phyloP scores from a whole-genome alignment of 2,113 vertebrate species.

The Toxostoma redivivum region DNA sequence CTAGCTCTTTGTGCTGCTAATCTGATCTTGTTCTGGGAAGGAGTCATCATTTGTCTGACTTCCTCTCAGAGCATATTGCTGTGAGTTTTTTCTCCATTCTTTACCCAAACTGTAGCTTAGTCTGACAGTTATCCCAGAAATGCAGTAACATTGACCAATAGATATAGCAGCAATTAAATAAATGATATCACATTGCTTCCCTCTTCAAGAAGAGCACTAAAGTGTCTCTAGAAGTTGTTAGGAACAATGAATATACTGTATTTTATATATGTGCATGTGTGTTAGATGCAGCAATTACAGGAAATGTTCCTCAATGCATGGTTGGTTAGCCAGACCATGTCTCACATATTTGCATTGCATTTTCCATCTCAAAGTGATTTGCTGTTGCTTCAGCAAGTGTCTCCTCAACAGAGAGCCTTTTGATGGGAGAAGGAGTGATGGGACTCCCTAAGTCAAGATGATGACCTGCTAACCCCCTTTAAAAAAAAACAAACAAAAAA shows the following conservation, averaged over 20 bases:
- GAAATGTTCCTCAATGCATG: background rate
- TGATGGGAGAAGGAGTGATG: too few species aligned
- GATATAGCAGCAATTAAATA: background rate
- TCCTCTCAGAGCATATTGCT: background rate
- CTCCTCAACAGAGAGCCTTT: background rate
- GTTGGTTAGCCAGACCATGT: background rate
- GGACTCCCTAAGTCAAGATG: background rate
- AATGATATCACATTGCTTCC: background rate
- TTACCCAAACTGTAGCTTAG: background rate
- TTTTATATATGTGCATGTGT: background rate
- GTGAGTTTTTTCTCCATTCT: background rate
- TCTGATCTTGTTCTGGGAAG: background rate
- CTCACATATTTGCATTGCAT: background rate
- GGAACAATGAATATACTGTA: background rate
- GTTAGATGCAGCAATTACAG: background rate
- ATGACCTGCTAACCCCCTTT: background rate
- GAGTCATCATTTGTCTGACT: background rate
- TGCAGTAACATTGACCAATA: background rate
- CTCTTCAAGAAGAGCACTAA: background rate
- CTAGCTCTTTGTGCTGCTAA: background rate
- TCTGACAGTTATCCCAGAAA: background rate
- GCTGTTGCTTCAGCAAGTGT: background rate
- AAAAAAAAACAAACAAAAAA: background rate
- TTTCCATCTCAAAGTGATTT: background rate
- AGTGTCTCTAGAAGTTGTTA: background rate